Evolutionary conservation across 2,113 vertebrate genomes (phyloP), one percentile per base, ranked within the genome.

Genomic region (Hemiscyllium ocellatum): DNA sequence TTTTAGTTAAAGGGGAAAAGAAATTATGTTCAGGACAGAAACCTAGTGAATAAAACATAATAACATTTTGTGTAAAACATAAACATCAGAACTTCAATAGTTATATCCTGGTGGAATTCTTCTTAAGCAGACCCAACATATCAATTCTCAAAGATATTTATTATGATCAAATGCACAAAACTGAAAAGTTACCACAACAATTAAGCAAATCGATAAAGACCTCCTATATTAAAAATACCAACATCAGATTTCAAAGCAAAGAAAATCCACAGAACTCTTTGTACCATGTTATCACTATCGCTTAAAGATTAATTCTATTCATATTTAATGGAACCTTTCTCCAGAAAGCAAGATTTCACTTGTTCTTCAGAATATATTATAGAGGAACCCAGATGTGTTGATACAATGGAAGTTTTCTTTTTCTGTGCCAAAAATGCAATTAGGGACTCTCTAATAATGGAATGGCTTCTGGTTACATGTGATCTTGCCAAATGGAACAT

Each of bases 251-350:
- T 65, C 33, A 22, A 66, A 93, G 33, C 89, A 66, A 66, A 33
- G 37, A 37, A 66, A 66, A 90, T 17, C 61, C 33, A 93, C 29
- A 93, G n/a, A 68, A 5, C 61, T 19, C 33, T 26, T 19, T 65
- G 33, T 37, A 66, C 15, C 7, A 66, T 66, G 89, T 37, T 66
- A 93, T 93, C 22, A 19, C 37, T n/a, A n/a, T 17, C 20, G 61
- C 17, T 66, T 61, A 68, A 68, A 93, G 89, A 93, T 66, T 93
- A 4, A 93, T 37, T n/a, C 33, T 93, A 93, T 93, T 93, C n/a
- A 93, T 93, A 68, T 66, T 93, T 93, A 93, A 93, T 93, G n/a
- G 20, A 93, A 66, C 8, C 65, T n/a, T 93, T 93, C 89, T 93
- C 6, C 89, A 93, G 19, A 19, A 93, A 68, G 61, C 19, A 42